Conservation (phyloP, 2,797 vertebrate genomes). For the Sebastes flavidus region DNA sequence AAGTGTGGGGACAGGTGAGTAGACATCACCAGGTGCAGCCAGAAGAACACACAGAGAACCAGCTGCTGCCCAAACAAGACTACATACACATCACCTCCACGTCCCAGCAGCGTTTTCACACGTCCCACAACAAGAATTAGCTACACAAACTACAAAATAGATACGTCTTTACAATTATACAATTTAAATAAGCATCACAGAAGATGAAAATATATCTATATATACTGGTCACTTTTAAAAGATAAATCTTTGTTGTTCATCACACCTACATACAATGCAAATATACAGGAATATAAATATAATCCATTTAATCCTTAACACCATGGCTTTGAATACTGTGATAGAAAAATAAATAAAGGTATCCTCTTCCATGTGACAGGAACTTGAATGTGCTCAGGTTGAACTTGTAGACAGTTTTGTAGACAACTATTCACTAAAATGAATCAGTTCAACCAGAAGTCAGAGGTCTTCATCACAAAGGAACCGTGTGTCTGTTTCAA, state of each 20-base stretch:
- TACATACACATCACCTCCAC: neutral
- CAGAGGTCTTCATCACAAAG: neutral
- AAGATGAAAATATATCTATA: constrained; percentile 80
- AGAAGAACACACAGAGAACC: neutral
- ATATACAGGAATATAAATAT: constrained; percentile 87
- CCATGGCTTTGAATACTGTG: constrained; percentile 61
- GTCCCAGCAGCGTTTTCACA: constrained; percentile 24
- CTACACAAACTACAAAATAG: constrained; percentile 72
- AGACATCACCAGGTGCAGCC: constrained; percentile 1
- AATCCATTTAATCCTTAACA: constrained; percentile 67
- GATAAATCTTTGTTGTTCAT: constrained; percentile 76
- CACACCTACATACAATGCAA: constrained; percentile 86
- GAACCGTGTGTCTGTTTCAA: neutral
- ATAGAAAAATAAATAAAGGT: constrained; percentile 70
- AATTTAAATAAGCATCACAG: constrained; percentile 82
- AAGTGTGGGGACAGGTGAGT: constrained; percentile 7
- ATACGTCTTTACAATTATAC: constrained; percentile 79
- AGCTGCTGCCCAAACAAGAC: neutral
- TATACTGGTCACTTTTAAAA: constrained; percentile 78
- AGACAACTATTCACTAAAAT: neutral
- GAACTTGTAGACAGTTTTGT: constrained; percentile 3
- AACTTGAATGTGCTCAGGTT: constrained; percentile 42
- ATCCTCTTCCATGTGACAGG: constrained; percentile 29
- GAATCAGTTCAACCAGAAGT: neutral
- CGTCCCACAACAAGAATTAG: constrained; percentile 25